A percentile compares a stretch with the other conserved stretches of the same genome.
These are phyloP conservation scores for Notiomystis cincta DNA, from an alignment of 2,113 vertebrate species.

Conservation along the genomic window DNA sequence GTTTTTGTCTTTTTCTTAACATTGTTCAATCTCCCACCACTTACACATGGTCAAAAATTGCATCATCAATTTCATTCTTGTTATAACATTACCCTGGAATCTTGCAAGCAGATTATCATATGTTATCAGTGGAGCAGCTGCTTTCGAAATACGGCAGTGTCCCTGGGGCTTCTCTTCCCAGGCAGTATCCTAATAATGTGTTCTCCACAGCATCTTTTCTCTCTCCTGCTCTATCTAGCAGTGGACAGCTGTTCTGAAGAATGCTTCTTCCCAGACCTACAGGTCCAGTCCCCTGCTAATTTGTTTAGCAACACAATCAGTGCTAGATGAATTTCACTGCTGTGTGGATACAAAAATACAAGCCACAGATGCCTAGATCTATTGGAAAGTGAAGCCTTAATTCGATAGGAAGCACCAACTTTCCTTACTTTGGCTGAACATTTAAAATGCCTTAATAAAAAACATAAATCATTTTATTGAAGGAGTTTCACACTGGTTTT, in stretches of 20 bases:
- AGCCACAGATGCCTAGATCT: neutral
- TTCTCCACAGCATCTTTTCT: neutral
- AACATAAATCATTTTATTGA: neutral
- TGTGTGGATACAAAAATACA: neutral
- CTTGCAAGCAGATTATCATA: neutral
- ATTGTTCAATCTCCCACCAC: neutral
- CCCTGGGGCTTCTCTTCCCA: neutral
- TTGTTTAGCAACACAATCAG: neutral
- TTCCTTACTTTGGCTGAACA: neutral
- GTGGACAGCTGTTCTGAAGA: neutral
- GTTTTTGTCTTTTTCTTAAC: slow-evolving; percentile 1
- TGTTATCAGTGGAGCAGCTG: neutral
- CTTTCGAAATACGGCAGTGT: neutral
- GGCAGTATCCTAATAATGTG: neutral
- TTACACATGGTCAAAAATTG: neutral
- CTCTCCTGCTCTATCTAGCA: neutral
- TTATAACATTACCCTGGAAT: neutral
- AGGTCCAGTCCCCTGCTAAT: neutral
- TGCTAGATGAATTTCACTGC: neutral
- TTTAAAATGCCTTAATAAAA: neutral
- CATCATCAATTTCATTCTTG: slow-evolving; percentile 13
- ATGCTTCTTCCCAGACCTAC: neutral
- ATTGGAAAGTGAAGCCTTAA: neutral
- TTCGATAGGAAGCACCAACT: neutral
- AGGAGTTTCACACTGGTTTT: neutral